These are phyloP conservation scores for Hecatera dysodea DNA, from an alignment of 2,888 invertebrate species.

Conservation along the genomic window DNA sequence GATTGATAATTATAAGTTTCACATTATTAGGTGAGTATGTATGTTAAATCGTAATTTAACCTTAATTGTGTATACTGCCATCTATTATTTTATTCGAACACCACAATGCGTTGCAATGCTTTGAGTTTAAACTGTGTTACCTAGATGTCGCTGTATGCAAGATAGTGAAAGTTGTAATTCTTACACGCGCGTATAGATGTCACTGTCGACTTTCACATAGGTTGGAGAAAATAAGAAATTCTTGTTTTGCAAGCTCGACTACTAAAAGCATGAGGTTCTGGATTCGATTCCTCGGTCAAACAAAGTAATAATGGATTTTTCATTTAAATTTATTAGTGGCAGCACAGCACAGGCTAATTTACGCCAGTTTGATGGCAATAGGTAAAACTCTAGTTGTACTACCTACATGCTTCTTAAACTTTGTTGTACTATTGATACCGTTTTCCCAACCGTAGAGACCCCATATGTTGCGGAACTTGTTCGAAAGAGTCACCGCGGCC, in stretches of 20 bases:
- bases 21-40: too few relatives aligned
- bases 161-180: background rate
- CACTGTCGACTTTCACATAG: background rate
- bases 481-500: too few relatives aligned
- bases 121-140: background rate
- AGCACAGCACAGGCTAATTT: background rate
- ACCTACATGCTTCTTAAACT: too few relatives aligned
- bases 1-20: too few relatives aligned
- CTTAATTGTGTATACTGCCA: background rate
- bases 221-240: background rate
- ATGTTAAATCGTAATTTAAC: background rate
- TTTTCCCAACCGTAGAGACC: too few relatives aligned
- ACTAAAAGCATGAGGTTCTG: background rate
- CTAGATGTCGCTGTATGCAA: slow-evolving; percentile 24
- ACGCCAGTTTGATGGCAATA: background rate
- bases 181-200: slow-evolving; percentile 14
- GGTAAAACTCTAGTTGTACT: background rate
- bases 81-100: background rate
- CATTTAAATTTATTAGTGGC: background rate
- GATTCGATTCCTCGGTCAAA: too few relatives aligned
- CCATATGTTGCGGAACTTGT: too few relatives aligned
- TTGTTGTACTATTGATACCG: too few relatives aligned
- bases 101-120: background rate
- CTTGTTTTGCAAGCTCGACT: background rate
- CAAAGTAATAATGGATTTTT: background rate